These are phyloP conservation scores for Epistrophella euchroma DNA, from an alignment of 2,888 invertebrate species.

Conservation along the genomic window DNA sequence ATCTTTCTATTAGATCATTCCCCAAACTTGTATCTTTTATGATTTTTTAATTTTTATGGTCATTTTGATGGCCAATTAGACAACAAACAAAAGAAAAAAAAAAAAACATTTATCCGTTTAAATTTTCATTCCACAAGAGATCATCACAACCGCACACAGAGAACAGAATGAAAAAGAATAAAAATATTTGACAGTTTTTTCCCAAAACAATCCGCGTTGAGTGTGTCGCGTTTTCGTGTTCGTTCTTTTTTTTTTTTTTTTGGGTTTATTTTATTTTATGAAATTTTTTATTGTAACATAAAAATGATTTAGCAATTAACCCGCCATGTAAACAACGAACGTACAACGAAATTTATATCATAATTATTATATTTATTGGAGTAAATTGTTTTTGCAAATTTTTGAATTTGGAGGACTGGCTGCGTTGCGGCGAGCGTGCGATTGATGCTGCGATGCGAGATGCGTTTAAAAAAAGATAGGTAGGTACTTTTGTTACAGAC, in stretches of 20 bases:
- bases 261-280: constrained; percentile 19
- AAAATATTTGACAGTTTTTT: constrained; percentile 65
- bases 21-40: constrained; percentile 15
- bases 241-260: background rate
- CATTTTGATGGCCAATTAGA: constrained; percentile 44
- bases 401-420: constrained; percentile 21
- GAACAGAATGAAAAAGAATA: constrained; percentile 60
- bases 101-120: constrained; percentile 37
- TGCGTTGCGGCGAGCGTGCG: constrained; percentile 25
- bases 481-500: constrained; percentile 10
- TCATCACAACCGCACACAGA: constrained; percentile 61
- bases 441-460: constrained; percentile 24
- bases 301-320: constrained; percentile 56
- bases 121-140: constrained; percentile 54
- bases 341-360: constrained; percentile 38
- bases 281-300: constrained; percentile 34
- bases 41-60: constrained; percentile 36
- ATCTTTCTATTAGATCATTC: constrained; percentile 27
- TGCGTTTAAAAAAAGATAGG: constrained; percentile 24
- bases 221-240: constrained; percentile 41
- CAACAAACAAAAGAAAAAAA: constrained; percentile 16
- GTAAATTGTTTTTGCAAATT: constrained; percentile 57
- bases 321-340: constrained; percentile 70
- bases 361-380: constrained; percentile 23
- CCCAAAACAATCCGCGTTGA: constrained; percentile 34